These are phyloP conservation scores for Apis florea DNA, from an alignment of 1,140 invertebrate genomes.

Conservation along the genomic window DNA sequence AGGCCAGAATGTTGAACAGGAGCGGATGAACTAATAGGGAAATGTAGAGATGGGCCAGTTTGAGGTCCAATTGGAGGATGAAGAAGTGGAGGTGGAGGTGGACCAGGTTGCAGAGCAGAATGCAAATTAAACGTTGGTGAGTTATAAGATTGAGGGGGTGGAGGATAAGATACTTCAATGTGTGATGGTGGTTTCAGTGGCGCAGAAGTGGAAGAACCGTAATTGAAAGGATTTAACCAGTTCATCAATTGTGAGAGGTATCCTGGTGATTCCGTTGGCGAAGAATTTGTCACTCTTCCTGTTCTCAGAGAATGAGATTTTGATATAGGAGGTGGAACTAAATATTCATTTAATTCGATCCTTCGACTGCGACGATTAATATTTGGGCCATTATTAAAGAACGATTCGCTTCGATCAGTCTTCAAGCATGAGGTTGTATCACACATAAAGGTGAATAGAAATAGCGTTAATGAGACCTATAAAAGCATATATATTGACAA, in stretches of 20 bases:
- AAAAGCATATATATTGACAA: constrained; percentile 34
- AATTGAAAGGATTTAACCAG: constrained; percentile 74
- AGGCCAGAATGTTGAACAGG: not conserved
- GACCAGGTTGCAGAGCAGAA: not conserved
- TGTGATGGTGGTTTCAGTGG: constrained; percentile 11
- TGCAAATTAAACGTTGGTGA: not conserved
- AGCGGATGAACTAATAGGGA: not conserved
- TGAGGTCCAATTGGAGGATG: not conserved
- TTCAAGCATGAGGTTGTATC: constrained; percentile 56
- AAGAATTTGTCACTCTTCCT: constrained; percentile 41
- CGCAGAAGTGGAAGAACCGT: constrained; percentile 11
- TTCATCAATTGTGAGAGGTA: constrained; percentile 72
- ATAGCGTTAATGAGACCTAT: constrained; percentile 69
- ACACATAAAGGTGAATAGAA: constrained; percentile 64
- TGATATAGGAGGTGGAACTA: constrained; percentile 67
- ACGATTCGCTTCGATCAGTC: constrained; percentile 52
- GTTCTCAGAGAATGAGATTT: constrained; percentile 42
- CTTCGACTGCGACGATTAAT: constrained; percentile 54
- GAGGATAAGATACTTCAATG: constrained; percentile 5
- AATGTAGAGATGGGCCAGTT: not conserved
- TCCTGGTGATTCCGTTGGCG: constrained; percentile 52
- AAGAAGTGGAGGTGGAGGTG: constrained; percentile 10
- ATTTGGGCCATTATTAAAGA: constrained; percentile 9
- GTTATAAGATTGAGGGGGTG: not conserved
- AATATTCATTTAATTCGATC: constrained; percentile 70